Evolutionary conservation across 2,113 vertebrate genomes (phyloP).

Genomic region (Colossoma macropomum): DNA sequence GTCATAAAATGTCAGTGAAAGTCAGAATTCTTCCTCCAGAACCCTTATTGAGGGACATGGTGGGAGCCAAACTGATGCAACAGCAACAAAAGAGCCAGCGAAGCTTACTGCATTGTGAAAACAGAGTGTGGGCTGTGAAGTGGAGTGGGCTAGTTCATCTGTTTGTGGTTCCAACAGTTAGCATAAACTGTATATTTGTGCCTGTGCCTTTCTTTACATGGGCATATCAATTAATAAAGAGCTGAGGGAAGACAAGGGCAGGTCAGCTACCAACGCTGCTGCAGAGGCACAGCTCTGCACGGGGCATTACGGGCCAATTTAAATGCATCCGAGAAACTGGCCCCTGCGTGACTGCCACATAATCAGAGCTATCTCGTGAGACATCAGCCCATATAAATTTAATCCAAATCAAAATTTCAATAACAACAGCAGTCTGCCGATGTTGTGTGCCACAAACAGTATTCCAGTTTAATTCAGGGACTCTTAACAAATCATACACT

Average conservation of each 20-base stretch:
- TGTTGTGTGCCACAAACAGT: constrained; percentile 57
- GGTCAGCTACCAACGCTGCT: constrained; percentile 3
- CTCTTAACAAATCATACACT: constrained; percentile 55
- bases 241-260: constrained; percentile 2
- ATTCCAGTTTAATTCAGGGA: constrained; percentile 62
- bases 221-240: constrained; percentile 47
- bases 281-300: constrained; percentile 24
- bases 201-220: constrained; percentile 31
- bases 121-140: background rate
- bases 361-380: constrained; percentile 58
- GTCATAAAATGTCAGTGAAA: constrained; percentile 2
- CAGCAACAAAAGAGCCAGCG: background rate
- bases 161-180: background rate
- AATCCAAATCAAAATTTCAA: constrained; percentile 70
- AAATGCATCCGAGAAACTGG: constrained; percentile 54
- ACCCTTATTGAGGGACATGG: background rate
- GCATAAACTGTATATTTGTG: background rate
- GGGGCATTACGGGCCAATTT: constrained; percentile 58
- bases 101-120: background rate
- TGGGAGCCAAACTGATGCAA: constrained; percentile 15
- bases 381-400: constrained; percentile 63
- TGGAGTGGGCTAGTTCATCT: background rate
- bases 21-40: background rate
- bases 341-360: constrained; percentile 20
- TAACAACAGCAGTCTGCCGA: constrained; percentile 54